Evolutionary conservation across 2,888 invertebrate genomes (phyloP).

Genomic region (Tetranychus truncatus): DNA sequence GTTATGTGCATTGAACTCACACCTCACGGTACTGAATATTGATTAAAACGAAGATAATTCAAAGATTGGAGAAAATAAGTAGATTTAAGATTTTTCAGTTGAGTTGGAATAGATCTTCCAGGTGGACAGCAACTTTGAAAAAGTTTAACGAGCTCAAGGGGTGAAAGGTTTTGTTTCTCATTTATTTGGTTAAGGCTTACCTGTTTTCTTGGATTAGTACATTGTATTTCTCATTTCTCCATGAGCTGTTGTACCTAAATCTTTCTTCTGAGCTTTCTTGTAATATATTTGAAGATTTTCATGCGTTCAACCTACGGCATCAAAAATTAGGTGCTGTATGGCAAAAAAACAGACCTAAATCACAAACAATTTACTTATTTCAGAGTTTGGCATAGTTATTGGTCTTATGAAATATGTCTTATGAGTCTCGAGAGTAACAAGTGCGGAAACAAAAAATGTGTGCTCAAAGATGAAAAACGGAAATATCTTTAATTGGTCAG

Average conservation of each 20-base stretch:
- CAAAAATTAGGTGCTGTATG: too few species aligned
- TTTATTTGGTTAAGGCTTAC: slow-evolving; percentile 17
- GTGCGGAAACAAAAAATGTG: too few species aligned
- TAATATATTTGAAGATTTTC: slow-evolving; percentile 8
- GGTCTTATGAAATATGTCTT: too few species aligned
- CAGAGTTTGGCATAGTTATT: too few species aligned
- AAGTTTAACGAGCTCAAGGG: slow-evolving; percentile 11
- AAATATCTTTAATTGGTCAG: too few species aligned
- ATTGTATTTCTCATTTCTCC: slow-evolving; percentile 14
- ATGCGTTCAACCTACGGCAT: not conserved
- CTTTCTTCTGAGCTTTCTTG: slow-evolving; percentile 2
- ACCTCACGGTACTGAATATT: slow-evolving; percentile 18
- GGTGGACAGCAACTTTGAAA: slow-evolving; percentile 9
- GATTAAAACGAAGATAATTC: slow-evolving; percentile 21
- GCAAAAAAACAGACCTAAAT: too few species aligned
- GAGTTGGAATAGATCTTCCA: not conserved
- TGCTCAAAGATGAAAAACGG: too few species aligned
- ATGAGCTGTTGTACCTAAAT: not conserved
- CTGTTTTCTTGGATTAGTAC: slow-evolving; percentile 17
- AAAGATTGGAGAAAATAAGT: slow-evolving; percentile 19
- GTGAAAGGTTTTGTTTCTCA: slow-evolving; percentile 16
- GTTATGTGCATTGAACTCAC: slow-evolving; percentile 19
- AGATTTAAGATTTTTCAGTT: slow-evolving; percentile 14
- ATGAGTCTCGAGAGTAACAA: too few species aligned
- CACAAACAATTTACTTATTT: too few species aligned